Evolutionary conservation across 2,888 invertebrate species (phyloP), one percentile per base, ranked within the genome.

Genomic region (Eupithecia pulchellata): DNA sequence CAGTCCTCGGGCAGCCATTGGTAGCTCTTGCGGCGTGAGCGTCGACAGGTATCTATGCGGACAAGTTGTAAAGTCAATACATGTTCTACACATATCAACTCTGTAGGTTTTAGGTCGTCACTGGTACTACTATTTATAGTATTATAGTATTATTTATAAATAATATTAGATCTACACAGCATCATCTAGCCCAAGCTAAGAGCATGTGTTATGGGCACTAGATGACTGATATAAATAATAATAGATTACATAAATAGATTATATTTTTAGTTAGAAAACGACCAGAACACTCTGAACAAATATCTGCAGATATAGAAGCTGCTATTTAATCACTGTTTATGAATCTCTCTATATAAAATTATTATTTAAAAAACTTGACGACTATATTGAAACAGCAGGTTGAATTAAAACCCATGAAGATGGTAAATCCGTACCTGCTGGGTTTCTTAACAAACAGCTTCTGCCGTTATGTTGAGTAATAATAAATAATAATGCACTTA

Each of bases 21-120:
- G 95, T 86, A 95, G 91, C 84, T 95, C 93, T 86, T 95, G 95
- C 75, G 95, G 94, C 82, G 95, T 95, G 85, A 96, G 92, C 78
- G 96, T 96, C 64, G 96, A 96, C 85, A 96, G 91, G 89, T 90
- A 94, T 90, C 94, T 94, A 91, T 73, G 69, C 64, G 57, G 20
- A 60, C 58, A 60, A 30, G 11, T 30, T 60, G 29, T 30, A 60
- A 6, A 27, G 57, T 57, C 58, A 60, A 60, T 52, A 52, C n/a
- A 52, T 25, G 52, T 52, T 52, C 4, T 11, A 25, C 52, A 52
- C 25, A 52, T 52, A 52, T 52, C 13, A 52, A 52, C 52, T 25
- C 52, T 2, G 13, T 13, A 25, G n/a, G n/a, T n/a, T n/a, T n/a
- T 32, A 4, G 32, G 6, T 32, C 32, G 6, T 32, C 32, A 32